phyloP scores from a whole-genome alignment of 2,888 invertebrate genomes.

The Tetrapedia diversipes region DNA sequence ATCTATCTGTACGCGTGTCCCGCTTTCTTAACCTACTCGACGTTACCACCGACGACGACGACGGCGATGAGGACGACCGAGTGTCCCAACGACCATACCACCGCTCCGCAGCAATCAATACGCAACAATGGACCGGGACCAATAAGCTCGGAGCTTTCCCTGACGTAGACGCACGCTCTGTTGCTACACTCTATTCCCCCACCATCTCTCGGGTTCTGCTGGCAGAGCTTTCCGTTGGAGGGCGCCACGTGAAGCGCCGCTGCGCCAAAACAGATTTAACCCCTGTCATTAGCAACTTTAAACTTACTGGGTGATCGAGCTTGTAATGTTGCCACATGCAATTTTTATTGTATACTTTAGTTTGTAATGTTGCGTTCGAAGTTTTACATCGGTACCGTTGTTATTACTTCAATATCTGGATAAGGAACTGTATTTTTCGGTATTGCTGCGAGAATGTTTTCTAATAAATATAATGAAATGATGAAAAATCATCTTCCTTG shows the following conservation, averaged over 20 bases:
- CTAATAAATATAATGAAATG: neutral
- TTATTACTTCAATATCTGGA: neutral
- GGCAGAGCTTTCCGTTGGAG: conserved; percentile 39
- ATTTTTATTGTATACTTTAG: neutral
- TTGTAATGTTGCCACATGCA: neutral
- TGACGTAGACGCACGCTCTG: conserved; percentile 79
- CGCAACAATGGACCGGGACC: conserved; percentile 82
- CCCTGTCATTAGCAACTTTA: conserved; percentile 20
- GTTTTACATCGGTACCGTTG: neutral
- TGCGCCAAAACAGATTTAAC: conserved; percentile 56
- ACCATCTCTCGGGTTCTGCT: conserved; percentile 44
- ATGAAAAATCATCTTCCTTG: too few relatives aligned
- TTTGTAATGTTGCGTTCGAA: too few relatives aligned
- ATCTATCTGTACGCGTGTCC: conserved; percentile 63
- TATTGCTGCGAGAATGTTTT: too few relatives aligned
- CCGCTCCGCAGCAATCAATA: conserved; percentile 82
- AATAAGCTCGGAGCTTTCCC: conserved; percentile 82
- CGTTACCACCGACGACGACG: conserved; percentile 73
- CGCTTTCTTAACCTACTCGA: conserved; percentile 69
- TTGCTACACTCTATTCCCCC: conserved; percentile 61
- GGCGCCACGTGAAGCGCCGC: conserved; percentile 35
- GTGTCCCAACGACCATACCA: conserved; percentile 79
- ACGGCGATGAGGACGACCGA: conserved; percentile 78
- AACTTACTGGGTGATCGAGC: neutral
- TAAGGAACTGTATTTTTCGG: too few relatives aligned